Percentiles rank a stretch among this genome's conserved stretches.
These are phyloP conservation scores for Scolanthus callimorphus DNA, from an alignment of 92 coral and sea anemone genomes.

Conservation along the genomic window DNA sequence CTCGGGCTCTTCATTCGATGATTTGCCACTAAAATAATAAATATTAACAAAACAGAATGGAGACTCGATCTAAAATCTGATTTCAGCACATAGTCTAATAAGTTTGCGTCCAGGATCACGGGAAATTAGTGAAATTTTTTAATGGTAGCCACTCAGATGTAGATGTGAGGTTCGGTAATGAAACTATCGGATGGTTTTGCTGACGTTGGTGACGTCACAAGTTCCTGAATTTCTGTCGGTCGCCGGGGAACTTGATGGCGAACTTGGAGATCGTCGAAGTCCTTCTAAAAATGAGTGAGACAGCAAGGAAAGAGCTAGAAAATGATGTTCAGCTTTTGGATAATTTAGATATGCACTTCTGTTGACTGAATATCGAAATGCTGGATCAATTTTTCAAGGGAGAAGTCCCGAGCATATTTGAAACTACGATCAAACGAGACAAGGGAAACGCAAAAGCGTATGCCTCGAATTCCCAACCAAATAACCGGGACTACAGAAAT, in stretches of 20 bases:
- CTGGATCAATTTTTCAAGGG: slow-evolving; percentile 92
- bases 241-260: background rate
- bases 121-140: no score
- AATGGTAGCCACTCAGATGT: no score
- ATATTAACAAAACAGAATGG: background rate
- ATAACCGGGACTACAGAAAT: slow-evolving; percentile 67
- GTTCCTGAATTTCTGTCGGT: no score
- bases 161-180: no score
- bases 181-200: no score
- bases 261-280: background rate
- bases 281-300: no score
- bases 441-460: slow-evolving; percentile 41
- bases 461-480: slow-evolving; percentile 30
- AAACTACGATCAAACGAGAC: slow-evolving; percentile 79
- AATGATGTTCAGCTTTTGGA: no score
- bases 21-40: background rate
- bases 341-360: no score
- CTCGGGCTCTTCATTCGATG: slow-evolving; percentile 2
- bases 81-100: background rate
- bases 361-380: slow-evolving; percentile 28
- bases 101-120: background rate
- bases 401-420: slow-evolving; percentile 89
- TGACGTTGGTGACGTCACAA: slow-evolving; percentile 1
- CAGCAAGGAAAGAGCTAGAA: no score
- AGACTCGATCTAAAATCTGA: background rate